Evolutionary conservation across 1,140 invertebrate genomes (phyloP), one percentile per base, ranked within the genome.

Genomic region (Procambarus virginalis): DNA sequence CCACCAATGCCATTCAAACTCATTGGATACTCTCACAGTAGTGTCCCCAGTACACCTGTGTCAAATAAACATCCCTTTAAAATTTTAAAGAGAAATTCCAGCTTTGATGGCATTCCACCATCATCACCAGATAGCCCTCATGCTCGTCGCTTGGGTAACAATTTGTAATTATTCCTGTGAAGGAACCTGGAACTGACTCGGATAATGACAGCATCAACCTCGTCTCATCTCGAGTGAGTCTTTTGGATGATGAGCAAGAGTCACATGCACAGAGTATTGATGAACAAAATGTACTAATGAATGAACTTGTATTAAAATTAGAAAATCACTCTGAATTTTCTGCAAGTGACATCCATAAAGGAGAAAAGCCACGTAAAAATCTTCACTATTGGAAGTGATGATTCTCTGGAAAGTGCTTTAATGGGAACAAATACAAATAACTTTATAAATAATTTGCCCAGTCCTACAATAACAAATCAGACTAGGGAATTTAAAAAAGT

Each of bases 61-160:
- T 22, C 76, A 0, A 73, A 82, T 17, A 79, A 83, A 49, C 84
- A 92, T 51, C 85, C 83, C 5, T 46, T 77, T 20, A 92, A 92
- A 48, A n/a, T 77, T 10, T 68, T 92, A 48, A 80, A 48, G 46
- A 75, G 85, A 48, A 85, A 60, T 12, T 92, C 92, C 12, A 92
- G 92, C 14, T 92, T 92, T 78, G 89, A 91, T 70, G 89, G 77
- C 46, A 92, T 92, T 34, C 92, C 92, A 20, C 92, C 92, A 34
- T 86, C 85, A 20, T 89, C 88, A 2, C 84, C 90, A 34, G 86
- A 90, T 22, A 90, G 89, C 68, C 92, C 92, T 6, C 77, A 88
- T 22, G 92, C 92, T 6, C 78, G 82, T 20, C 86, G 70, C 51
- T 20, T 90, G 34, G 84, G 68, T 70, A 91, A 90, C 46, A 84